Evolutionary conservation across 2,888 invertebrate species (phyloP), one percentile per base, ranked within the genome.

Genomic region (Gymnoscelis rufifasciata): DNA sequence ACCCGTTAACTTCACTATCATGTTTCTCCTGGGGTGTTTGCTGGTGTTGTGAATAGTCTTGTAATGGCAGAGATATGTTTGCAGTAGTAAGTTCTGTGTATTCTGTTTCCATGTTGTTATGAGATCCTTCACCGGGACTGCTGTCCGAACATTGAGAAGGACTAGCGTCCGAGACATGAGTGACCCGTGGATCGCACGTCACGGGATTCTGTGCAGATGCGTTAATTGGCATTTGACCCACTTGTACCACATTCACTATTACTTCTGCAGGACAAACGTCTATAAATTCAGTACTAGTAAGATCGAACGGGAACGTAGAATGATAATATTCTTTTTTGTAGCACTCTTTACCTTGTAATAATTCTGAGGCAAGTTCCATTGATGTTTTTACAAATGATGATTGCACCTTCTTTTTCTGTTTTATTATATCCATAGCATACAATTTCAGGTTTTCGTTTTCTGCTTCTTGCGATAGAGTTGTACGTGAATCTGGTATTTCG

Each of bases 221-320:
- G 53, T 79, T 88, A 0, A 87, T 84, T 5, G 88, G 83, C 31
- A 83, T 52, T 52, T 88, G 87, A 0, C 88, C 89, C 1, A 92
- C 83, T 65, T 92, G 92, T 0, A 92, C 91, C 1, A 92, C 90
- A 66, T 91, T 90, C 0, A 91, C 90, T 5, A 89, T 77, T 5
- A 65, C 42, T 53, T 78, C 66, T 23, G 64, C 42, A 64, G 82
- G 70, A 61, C 80, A 49, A 1, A 92, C 92, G 28, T 88, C 81
- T 51, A 93, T 88, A 81, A 91, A 90, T 51, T 91, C 91, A 35
- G 90, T 74, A 36, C 89, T 43, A 7, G 58, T 59, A 3, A 71
- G 54, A 24, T 56, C 63, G 36, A 56, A 66, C 11, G 63, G 68
- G 52, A 63, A 68, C n/a, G 38, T 37, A 1, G 43, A 43, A 4